Base-by-base conservation (phyloP, 1,140 invertebrate species). In the Theocolax elegans region DNA sequence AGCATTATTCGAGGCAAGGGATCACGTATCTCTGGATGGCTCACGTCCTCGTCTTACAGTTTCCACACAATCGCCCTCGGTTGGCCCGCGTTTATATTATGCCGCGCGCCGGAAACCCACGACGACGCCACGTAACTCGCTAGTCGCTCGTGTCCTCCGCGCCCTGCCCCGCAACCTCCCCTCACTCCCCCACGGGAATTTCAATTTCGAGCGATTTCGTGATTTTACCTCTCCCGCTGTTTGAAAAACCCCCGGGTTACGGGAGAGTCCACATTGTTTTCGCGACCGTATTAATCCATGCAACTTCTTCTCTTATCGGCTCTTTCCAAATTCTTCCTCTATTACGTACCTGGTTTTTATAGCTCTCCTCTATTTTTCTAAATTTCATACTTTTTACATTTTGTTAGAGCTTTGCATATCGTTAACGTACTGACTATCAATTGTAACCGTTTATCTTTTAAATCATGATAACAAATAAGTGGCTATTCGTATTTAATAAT, bases 11-110 rank as follows among this genome's bases (percentile, higher is more conserved):
- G 23, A 29, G 40, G 9, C 35, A 17, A 58, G 8, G 69, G 74
- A 74, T 74, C 76, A 78, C 76, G 76, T 78, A 75, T 71, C 68
- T 42, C 49, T 44, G 38, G 71, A 77, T 78, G 63, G 71, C 74
- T 76, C 74, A 78, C 76, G 76, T 77, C 40, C 74, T 65, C 75
- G 72, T 76, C 49, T 75, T 65, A 71, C 71, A 78, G 71, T 77
- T 77, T 74, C 72, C 65, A 74, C 72, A 68, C 72, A 73, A 74
- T 77, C 75, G 58, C 69, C 40, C 53, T 51, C 31, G 21, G 59
- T 51, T 71, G 59, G 54, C 56, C 53, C 29, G 21, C 1, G 17
- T 35, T 19, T 35, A 19, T 56, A 19, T 19, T 19, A 10, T 25
- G 38, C 21, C 38, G 56, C 9, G 12, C 15, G 29, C 23, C 31